Percentiles rank a stretch among this genome's conserved stretches.
Conservation (phyloP, 2,888 invertebrate genomes). For the Drosophila aldrichi region DNA sequence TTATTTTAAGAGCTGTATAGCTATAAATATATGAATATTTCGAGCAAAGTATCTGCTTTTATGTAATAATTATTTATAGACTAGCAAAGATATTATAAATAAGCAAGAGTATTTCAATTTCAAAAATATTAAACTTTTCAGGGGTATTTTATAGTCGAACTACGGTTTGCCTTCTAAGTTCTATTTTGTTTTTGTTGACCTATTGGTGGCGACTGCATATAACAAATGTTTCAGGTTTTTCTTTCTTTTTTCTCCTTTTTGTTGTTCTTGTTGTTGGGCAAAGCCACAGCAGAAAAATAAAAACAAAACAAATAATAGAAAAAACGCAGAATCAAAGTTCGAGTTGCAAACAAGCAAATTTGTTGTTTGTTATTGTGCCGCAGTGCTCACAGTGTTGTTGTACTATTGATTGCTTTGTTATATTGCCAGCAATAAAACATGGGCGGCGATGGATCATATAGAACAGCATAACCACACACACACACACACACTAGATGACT, state of each 20-base stretch:
- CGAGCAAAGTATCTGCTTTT: not conserved
- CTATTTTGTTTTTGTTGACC: slow-evolving; percentile 51
- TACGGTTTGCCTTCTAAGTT: not conserved
- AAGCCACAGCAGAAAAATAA: slow-evolving; percentile 44
- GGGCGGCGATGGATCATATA: slow-evolving; percentile 36
- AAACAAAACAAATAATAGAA: slow-evolving; percentile 15
- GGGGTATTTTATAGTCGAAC: slow-evolving; percentile 34
- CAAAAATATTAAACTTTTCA: no score
- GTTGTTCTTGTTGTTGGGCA: slow-evolving; percentile 39
- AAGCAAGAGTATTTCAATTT: not conserved
- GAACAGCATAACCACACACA: slow-evolving; percentile 27
- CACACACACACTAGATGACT: slow-evolving; percentile 32
- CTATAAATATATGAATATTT: not conserved
- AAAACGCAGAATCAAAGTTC: slow-evolving; percentile 57
- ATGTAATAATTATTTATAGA: no score
- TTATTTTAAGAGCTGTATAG: not conserved
- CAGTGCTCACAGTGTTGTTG: slow-evolving; percentile 46
- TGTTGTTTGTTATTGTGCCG: slow-evolving; percentile 67
- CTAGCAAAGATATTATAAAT: not conserved
- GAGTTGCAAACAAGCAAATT: slow-evolving; percentile 70
- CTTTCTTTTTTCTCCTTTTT: slow-evolving; percentile 14
- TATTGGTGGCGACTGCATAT: slow-evolving; percentile 57
- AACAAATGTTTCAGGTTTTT: slow-evolving; percentile 41
- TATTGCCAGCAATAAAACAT: slow-evolving; percentile 58
- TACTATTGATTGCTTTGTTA: slow-evolving; percentile 69